Evolutionary conservation across 2,797 vertebrate genomes (phyloP).

Genomic region (Acanthopagrus latus): DNA sequence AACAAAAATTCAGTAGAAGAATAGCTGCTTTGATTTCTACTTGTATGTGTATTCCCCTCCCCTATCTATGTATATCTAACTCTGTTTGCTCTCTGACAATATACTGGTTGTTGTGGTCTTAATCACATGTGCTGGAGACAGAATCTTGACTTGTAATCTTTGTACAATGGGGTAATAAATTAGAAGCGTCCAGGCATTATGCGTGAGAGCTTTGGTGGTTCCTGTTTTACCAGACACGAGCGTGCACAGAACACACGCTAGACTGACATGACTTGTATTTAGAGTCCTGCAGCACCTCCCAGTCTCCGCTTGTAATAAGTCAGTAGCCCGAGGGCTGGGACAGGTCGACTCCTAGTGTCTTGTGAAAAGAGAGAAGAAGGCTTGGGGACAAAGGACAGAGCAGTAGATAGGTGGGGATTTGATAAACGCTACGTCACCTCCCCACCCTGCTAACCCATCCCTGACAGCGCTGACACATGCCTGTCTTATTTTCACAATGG

Average conservation of each 20-base stretch:
- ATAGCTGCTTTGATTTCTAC: slow-evolving; percentile 17
- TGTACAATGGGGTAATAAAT: slow-evolving; percentile 25
- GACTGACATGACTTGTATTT: slow-evolving; percentile 24
- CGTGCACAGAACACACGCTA: slow-evolving; percentile 26
- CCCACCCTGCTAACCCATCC: slow-evolving; percentile 21
- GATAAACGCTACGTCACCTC: slow-evolving; percentile 51
- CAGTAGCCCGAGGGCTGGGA: slow-evolving; percentile 70
- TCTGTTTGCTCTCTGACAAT: not conserved
- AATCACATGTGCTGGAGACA: not conserved
- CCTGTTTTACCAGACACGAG: slow-evolving; percentile 40
- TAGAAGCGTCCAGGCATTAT: slow-evolving; percentile 13
- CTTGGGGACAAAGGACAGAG: slow-evolving; percentile 41
- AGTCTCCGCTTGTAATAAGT: slow-evolving; percentile 50
- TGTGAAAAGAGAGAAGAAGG: slow-evolving; percentile 49
- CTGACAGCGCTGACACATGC: slow-evolving; percentile 16
- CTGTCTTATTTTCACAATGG: slow-evolving; percentile 15
- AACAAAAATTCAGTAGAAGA: slow-evolving; percentile 40
- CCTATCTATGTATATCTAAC: too few relatives aligned
- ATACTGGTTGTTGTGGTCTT: not conserved
- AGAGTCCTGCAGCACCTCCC: slow-evolving; percentile 56
- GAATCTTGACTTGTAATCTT: slow-evolving; percentile 29
- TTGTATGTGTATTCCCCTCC: slow-evolving; percentile 1
- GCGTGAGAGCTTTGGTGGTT: slow-evolving; percentile 26
- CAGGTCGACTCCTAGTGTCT: slow-evolving; percentile 66
- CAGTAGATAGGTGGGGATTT: slow-evolving; percentile 26